Base-by-base conservation (phyloP, 2,797 vertebrate genomes). In the Bovichtus diacanthus region DNA sequence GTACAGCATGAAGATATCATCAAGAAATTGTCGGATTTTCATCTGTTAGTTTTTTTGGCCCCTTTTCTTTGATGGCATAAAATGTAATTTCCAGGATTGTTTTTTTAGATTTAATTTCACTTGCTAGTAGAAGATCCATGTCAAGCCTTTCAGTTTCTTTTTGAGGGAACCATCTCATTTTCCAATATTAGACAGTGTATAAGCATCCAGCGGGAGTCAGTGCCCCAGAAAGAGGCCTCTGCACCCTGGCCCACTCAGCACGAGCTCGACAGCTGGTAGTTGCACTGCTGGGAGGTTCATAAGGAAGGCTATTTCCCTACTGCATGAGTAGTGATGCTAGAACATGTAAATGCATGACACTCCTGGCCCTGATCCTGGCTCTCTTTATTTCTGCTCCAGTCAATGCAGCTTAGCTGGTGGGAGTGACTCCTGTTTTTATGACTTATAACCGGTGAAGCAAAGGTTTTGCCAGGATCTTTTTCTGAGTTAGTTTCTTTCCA, bases 181-280 rank as follows among this genome's bases (percentile, higher is more conserved):
- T 43, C n/a, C 7, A 29, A n/a, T 11, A 13, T 60, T 9, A 11
- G 19, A 54, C n/a, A 34, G 31, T 7, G 34, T 34, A 34, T 6
- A 43, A 44, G 70, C 62, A 38, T 70, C 31, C 69, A 21, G 23
- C 3, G 29, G 41, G 67, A 74, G 39, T 5, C 21, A 21, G 27
- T 23, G 61, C 68, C 34, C 51, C 10, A 44, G 55, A 70, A 78
- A 80, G 58, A 58, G 65, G 43, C 70, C 76, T 78, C 41, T 83
- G 80, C 70, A 53, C 82, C 87, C 66, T 9, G 38, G 72, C 59
- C 67, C 74, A 56, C 77, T 78, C 82, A 74, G 86, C 74, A 47
- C 19, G 36, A 75, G 68, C 79, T 29, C n/a, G 2, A 54, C 77
- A 82, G 71, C 76, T 80, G 62, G 56, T 65, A n/a, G 74, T 18